A percentile compares a stretch with the other conserved stretches of the same genome.
Evolutionary conservation across 2,797 vertebrate species (phyloP).

Genomic region (Eospalax fontanierii): DNA sequence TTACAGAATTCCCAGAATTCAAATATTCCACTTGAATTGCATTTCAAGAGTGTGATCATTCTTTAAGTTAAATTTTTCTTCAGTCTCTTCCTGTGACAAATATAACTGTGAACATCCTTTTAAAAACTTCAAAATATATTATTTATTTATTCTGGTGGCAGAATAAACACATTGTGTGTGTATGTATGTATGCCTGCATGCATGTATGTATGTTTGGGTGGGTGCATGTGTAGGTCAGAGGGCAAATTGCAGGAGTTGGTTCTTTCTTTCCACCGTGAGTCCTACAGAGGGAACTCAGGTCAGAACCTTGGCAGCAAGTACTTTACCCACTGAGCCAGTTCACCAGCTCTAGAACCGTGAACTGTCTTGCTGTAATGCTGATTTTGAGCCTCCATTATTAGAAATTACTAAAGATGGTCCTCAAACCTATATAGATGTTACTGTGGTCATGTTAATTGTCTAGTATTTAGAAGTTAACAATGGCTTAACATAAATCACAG

Average conservation of each 20-base stretch:
- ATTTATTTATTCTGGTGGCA: not conserved
- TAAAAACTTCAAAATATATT: not conserved
- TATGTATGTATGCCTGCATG: too few species aligned
- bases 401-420: constrained; percentile 39
- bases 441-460: not conserved
- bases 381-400: constrained; percentile 5
- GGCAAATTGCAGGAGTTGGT: not conserved
- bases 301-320: too few species aligned
- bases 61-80: not conserved
- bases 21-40: constrained; percentile 34
- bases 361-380: not conserved
- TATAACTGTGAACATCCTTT: not conserved
- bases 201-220: too few species aligned
- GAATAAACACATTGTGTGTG: too few species aligned
- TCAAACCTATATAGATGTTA: not conserved
- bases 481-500: not conserved
- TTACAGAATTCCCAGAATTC: not conserved
- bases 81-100: not conserved
- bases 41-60: not conserved
- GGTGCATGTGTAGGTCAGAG: not conserved
- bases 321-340: not conserved
- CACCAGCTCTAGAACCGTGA: not conserved
- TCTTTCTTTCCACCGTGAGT: not conserved
- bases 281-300: not conserved
- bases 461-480: not conserved